phyloP scores from a whole-genome alignment of 1,140 invertebrate genomes.

The Aphidius gifuensis region DNA sequence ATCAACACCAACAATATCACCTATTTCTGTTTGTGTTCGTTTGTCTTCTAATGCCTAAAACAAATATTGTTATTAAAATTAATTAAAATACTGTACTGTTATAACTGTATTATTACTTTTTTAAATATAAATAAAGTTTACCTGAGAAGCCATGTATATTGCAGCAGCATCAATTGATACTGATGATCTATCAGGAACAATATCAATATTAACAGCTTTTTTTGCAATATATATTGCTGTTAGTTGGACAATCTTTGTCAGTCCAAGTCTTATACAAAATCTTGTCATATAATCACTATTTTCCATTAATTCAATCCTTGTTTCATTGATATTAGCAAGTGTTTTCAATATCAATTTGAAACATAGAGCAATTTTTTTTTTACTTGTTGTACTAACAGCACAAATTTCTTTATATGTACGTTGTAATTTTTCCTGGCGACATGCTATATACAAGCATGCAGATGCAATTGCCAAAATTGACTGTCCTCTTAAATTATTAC shows the following conservation, averaged over 20 bases:
- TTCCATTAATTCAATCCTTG: constrained; percentile 95
- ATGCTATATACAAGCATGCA: constrained; percentile 98
- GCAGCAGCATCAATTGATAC: constrained; percentile 98
- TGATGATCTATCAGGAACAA: constrained; percentile 97
- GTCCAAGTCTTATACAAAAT: constrained; percentile 80
- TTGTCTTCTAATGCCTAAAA: constrained; percentile 88
- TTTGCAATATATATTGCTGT: constrained; percentile 96
- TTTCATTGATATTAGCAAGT: constrained; percentile 61
- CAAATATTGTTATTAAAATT: constrained; percentile 26
- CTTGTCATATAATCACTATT: constrained; percentile 98
- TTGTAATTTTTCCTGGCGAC: constrained; percentile 96
- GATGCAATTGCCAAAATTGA: constrained; percentile 76
- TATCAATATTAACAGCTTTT: constrained; percentile 94
- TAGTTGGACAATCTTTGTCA: constrained; percentile 90
- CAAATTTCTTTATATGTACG: constrained; percentile 99
- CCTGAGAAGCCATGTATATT: constrained; percentile 99
- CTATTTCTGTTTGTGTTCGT: constrained; percentile 95
- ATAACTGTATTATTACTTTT: not conserved
- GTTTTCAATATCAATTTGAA: too few relatives aligned
- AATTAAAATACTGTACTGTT: not conserved
- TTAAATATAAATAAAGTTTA: constrained; percentile 39
- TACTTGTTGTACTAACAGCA: constrained; percentile 96
- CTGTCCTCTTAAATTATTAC: constrained; percentile 85
- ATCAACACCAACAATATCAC: constrained; percentile 97
- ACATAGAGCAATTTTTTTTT: constrained; percentile 86